These are phyloP conservation scores for Drosophila melanica DNA, from an alignment of 1,140 invertebrate genomes.

Conservation along the genomic window DNA sequence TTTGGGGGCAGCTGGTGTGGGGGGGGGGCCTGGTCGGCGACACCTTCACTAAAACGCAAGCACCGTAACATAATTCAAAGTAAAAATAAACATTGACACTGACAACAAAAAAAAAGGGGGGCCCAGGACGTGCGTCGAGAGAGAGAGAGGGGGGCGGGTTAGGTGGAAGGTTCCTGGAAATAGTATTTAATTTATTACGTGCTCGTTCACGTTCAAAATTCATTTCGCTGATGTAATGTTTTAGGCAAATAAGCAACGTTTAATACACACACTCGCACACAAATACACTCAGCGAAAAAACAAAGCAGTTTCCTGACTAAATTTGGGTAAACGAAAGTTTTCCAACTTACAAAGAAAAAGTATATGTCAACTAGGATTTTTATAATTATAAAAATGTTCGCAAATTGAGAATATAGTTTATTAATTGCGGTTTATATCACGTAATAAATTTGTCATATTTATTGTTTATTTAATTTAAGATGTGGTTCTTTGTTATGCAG, in stretches of 20 bases:
- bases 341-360: too few relatives aligned
- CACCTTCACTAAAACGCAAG: not conserved
- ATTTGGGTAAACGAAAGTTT: too few relatives aligned
- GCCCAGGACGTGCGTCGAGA: not conserved
- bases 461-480: too few relatives aligned
- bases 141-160: conserved; percentile 14
- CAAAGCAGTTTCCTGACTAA: too few relatives aligned
- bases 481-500: too few relatives aligned
- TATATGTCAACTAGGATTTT: too few relatives aligned
- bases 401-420: too few relatives aligned
- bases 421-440: too few relatives aligned
- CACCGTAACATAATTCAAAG: conserved; percentile 74
- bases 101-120: conserved; percentile 16
- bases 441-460: too few relatives aligned
- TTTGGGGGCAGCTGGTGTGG: not conserved
- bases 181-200: conserved; percentile 77
- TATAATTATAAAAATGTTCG: too few relatives aligned
- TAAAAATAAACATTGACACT: conserved; percentile 77
- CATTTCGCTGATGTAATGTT: conserved; percentile 80
- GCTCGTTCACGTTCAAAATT: conserved; percentile 65
- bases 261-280: conserved; percentile 22
- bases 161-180: conserved; percentile 55
- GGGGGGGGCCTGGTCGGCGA: not conserved
- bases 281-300: too few relatives aligned
- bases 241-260: conserved; percentile 73